Base-by-base conservation (phyloP, 2,888 invertebrate genomes). In the Sinhomidia bicolor region DNA sequence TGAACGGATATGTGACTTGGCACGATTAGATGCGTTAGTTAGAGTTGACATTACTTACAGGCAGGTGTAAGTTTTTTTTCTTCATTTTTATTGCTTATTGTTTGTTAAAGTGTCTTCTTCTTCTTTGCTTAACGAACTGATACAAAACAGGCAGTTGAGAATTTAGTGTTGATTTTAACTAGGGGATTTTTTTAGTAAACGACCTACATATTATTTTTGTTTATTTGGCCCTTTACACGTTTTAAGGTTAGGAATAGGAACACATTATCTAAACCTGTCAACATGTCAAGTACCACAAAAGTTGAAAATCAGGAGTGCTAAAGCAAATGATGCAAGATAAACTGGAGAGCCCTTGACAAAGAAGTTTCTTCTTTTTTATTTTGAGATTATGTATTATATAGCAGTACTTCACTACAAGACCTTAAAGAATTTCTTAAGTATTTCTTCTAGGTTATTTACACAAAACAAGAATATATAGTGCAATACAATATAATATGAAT, bases 321-420 rank as follows among this genome's bases (percentile, higher is more conserved):
- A 51, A 20, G 17, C 44, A 44, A 60, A 60, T 14, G 60, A 54
- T 51, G 3, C 14, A n/a, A 51, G 80, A 60, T 79, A 17, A 79
- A 85, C 86, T 86, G 86, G 86, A 86, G 80, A 86, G 86, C 57
- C 86, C 86, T 86, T 85, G 85, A 79, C 36, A 85, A 60, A 74
- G 29, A 82, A 71, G 44, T 65, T 44, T 79, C 51, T 60, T 60
- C 26, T 60, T 60, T 7, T 60, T 60, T 14, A 10, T 10, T 14
- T 14, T 14, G 17, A 54, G 54, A 54, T 54, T 14, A 54, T 54
- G 17, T 54, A n/a, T n/a, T n/a, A n/a, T n/a, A n/a, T n/a, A n/a
- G n/a, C n/a, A n/a, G n/a, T n/a, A n/a, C n/a, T n/a, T n/a, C n/a
- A n/a, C n/a, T n/a, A n/a, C n/a, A n/a, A n/a, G n/a, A n/a, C n/a